Base-by-base conservation (phyloP, 2,113 vertebrate genomes). In the Pteruthius melanotis region DNA sequence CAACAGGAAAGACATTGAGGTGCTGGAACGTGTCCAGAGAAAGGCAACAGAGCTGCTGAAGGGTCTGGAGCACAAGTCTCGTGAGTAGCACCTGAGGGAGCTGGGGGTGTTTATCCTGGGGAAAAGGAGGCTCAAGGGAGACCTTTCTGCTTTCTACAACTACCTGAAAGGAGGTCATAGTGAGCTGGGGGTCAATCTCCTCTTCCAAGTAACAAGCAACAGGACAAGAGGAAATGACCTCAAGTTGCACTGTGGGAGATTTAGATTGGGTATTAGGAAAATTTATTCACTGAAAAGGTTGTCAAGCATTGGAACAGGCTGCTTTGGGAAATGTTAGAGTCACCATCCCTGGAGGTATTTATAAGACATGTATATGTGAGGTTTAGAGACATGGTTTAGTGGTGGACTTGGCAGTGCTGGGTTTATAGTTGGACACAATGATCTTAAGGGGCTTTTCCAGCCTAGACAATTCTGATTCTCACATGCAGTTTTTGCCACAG, bases 341-440 rank as follows among this genome's bases (percentile, higher is more conserved):
- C 61, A 49, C 27, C 11, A n/a, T 27, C 5, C n/a, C 30, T 49
- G 69, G 14, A 70, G 26, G 26, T 47, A 28, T 57, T 74, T 69
- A 15, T 40, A 80, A 59, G 27, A 49, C 3, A 4, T 15, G 6
- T 35, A 24, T 30, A 33, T 71, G 17, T 4, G 6, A 15, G 1
- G 9, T 65, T 70, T 81, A 80, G 27, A 1, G 31, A 44, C 24
- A 10, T 5, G 14, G 35, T 64, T 90, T 70, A 49, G n/a, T 49
- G 31, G 10, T 54, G 40, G 45, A 23, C 31, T 86, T 86, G 63
- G 59, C 27, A 42, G 45, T 70, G 15, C 3, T 65, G 30, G 35
- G 15, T 70, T n/a, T 13, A 27, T 9, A 2, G 50, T 35, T 39
- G 52, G 31, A 65, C 40, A 80, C 0, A 0, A 9, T 83, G n/a